Conservation (phyloP, 2,113 vertebrate species). For the Aleadryas rufinucha region DNA sequence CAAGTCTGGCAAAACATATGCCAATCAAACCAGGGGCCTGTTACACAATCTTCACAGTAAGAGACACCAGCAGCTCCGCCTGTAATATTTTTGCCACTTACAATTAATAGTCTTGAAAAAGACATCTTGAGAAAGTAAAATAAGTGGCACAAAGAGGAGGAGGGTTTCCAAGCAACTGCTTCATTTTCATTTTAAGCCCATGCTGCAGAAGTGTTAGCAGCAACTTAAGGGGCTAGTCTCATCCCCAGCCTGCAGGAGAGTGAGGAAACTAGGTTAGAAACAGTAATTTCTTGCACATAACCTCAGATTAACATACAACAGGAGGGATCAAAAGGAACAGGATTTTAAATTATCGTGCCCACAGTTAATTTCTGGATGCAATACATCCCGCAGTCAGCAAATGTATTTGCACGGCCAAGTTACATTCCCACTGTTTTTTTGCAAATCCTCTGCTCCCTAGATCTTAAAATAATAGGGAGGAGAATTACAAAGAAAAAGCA, state of each 20-base stretch:
- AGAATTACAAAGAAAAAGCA: not conserved
- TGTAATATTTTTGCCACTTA: conserved; percentile 53
- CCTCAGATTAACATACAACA: not conserved
- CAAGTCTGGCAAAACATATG: not conserved
- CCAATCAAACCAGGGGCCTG: not conserved
- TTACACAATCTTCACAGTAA: conserved; percentile 20
- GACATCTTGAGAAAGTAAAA: conserved; percentile 45
- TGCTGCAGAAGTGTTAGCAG: conserved; percentile 23
- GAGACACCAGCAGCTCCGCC: not conserved
- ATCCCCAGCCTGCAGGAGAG: not conserved
- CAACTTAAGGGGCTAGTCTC: conserved; percentile 11
- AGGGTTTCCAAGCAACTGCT: conserved; percentile 62
- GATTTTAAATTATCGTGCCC: not conserved
- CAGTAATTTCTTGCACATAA: not conserved
- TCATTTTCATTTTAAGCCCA: conserved; percentile 32
- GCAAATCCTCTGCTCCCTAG: not conserved
- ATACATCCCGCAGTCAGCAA: not conserved
- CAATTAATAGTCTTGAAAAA: conserved; percentile 57
- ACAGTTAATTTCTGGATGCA: not conserved
- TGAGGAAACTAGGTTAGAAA: conserved; percentile 1
- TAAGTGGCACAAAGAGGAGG: conserved; percentile 47
- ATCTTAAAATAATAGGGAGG: not conserved
- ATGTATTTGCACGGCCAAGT: not conserved
- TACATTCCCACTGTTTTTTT: not conserved
- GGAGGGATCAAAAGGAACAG: not conserved